Percentiles rank a stretch among this genome's conserved stretches.
Evolutionary conservation across 1,140 invertebrate genomes (phyloP).

Genomic region (Choristoneura fumiferana): DNA sequence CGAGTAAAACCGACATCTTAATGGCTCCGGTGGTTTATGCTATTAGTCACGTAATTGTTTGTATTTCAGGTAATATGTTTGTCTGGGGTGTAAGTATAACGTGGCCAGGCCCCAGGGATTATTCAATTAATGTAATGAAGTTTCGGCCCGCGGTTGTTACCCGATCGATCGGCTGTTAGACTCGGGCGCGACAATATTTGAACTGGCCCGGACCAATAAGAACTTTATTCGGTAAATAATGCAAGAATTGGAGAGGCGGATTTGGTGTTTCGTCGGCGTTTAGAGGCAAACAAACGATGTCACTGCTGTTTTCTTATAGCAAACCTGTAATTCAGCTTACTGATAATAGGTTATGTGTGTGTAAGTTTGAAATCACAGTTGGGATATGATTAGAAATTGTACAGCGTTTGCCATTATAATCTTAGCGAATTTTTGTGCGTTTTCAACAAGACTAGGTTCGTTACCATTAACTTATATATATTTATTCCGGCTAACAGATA

Average conservation of each 20-base stretch:
- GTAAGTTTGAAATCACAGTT: background rate
- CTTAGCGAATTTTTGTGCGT: too few relatives aligned
- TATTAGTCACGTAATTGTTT: background rate
- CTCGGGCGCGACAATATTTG: conserved; percentile 39
- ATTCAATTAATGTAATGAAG: conserved; percentile 50
- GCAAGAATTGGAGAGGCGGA: background rate
- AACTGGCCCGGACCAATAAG: background rate
- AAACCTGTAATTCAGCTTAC: background rate
- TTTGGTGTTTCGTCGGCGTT: background rate
- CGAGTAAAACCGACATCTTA: too few relatives aligned
- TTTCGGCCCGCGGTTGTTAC: conserved; percentile 33
- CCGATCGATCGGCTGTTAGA: conserved; percentile 31
- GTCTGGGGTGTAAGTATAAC: background rate
- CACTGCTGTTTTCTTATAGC: background rate
- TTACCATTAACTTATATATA: too few relatives aligned
- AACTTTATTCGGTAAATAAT: conserved; percentile 7
- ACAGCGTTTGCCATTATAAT: too few relatives aligned
- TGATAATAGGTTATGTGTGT: too few relatives aligned
- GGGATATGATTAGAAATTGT: too few relatives aligned
- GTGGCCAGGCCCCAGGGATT: conserved; percentile 26
- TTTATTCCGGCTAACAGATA: too few relatives aligned
- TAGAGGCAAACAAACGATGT: background rate
- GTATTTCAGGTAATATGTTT: background rate
- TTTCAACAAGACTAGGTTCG: too few relatives aligned
- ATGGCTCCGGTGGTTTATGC: too few relatives aligned